A percentile compares a stretch with the other conserved stretches of the same genome.
phyloP scores from a whole-genome alignment of 53 echinoderm and acorn worm species.

The Holothuria scabra region DNA sequence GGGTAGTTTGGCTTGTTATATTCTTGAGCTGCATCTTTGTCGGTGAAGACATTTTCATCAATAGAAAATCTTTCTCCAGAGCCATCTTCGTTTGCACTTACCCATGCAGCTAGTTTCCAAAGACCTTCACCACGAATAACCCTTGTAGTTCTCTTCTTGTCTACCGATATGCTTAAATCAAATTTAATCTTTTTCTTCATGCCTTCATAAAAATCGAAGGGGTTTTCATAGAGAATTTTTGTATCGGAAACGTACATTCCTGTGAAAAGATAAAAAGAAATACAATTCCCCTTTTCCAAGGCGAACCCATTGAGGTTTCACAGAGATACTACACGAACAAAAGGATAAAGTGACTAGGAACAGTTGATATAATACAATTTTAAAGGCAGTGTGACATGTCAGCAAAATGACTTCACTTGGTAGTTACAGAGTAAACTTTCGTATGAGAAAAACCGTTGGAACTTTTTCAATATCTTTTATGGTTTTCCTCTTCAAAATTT shows the following conservation, averaged over 20 bases:
- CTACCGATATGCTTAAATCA: conserved; percentile 5
- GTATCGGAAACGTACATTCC: conserved; percentile 15
- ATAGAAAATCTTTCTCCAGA: conserved; percentile 12
- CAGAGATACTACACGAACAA: no score
- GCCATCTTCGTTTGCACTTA: conserved; percentile 33
- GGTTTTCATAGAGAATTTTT: neutral
- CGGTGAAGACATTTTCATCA: neutral
- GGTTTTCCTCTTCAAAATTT: no score
- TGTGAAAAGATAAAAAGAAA: neutral
- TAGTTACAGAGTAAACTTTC: no score
- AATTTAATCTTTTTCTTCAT: neutral
- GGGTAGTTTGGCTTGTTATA: conserved; percentile 28
- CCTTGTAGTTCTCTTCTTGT: conserved; percentile 11
- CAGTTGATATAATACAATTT: no score
- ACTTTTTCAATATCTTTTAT: no score
- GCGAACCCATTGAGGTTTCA: no score
- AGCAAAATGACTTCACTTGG: no score
- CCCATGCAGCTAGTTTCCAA: conserved; percentile 45
- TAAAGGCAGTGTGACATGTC: no score
- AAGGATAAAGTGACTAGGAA: no score
- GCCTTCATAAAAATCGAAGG: conserved; percentile 21
- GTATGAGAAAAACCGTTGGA: no score
- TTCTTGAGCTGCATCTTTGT: neutral
- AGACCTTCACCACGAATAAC: conserved; percentile 13
- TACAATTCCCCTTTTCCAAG: no score